phyloP scores from a whole-genome alignment of 2,888 invertebrate genomes.

The Cosmia pyralina region DNA sequence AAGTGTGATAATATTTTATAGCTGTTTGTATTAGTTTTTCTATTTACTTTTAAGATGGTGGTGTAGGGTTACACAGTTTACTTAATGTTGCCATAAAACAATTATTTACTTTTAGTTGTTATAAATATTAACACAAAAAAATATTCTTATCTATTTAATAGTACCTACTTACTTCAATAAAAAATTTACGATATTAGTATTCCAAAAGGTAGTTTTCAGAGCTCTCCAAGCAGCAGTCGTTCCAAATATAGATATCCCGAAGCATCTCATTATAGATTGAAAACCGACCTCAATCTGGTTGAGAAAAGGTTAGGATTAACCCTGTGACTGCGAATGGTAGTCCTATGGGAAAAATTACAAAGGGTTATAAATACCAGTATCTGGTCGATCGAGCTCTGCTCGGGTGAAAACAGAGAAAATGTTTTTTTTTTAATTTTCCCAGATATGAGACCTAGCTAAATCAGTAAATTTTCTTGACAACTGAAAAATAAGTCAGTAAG shows the following conservation, averaged over 20 bases:
- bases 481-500: too few relatives aligned
- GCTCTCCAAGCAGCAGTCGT: not conserved
- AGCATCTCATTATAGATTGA: constrained; percentile 21
- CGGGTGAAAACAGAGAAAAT: too few relatives aligned
- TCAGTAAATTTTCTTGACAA: too few relatives aligned
- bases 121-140: too few relatives aligned
- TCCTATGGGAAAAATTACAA: not conserved
- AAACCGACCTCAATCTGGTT: constrained; percentile 4
- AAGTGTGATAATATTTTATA: constrained; percentile 25
- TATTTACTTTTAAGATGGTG: not conserved
- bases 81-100: constrained; percentile 1
- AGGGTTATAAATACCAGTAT: not conserved
- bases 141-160: too few relatives aligned
- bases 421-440: too few relatives aligned
- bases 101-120: not conserved
- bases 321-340: not conserved
- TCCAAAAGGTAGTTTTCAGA: not conserved
- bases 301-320: not conserved
- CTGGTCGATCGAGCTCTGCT: too few relatives aligned
- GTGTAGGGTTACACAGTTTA: constrained; percentile 4
- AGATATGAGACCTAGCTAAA: too few relatives aligned
- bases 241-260: not conserved
- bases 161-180: not conserved
- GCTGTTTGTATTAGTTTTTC: constrained; percentile 11
- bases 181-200: not conserved